A percentile compares a stretch with the other conserved stretches of the same genome.
Conservation (phyloP, 2,113 vertebrate species). For the Loxodonta africana region DNA sequence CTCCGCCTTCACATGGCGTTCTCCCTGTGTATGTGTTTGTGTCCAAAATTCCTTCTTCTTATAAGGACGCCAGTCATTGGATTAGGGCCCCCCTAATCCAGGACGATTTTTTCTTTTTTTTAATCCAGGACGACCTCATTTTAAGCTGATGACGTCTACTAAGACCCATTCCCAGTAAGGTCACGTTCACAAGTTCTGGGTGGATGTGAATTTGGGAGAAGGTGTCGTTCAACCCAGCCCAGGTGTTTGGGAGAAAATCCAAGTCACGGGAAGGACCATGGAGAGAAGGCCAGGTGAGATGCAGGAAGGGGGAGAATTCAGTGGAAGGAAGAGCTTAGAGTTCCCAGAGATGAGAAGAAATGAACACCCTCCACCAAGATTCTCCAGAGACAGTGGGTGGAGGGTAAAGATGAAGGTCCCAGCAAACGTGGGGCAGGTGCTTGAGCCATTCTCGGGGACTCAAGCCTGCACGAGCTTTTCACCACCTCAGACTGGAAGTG, state of each 20-base stretch:
- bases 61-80: background rate
- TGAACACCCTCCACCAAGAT: rapidly evolving
- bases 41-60: background rate
- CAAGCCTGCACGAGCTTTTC: background rate
- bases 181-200: too few relatives aligned
- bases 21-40: background rate
- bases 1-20: background rate
- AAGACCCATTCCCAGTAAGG: too few relatives aligned
- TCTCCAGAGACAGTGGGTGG: background rate
- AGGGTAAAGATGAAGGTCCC: background rate
- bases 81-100: background rate
- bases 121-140: background rate
- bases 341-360: background rate
- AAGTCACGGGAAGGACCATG: background rate
- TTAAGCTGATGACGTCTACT: too few relatives aligned
- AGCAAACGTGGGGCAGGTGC: rapidly evolving
- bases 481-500: background rate
- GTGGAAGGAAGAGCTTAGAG: background rate
- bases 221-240: background rate
- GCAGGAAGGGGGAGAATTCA: background rate
- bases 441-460: background rate
- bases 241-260: background rate
- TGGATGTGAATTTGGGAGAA: background rate
- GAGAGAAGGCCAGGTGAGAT: background rate
- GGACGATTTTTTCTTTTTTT: too few relatives aligned